Evolutionary conservation across 1,140 invertebrate genomes (phyloP), one percentile per base, ranked within the genome.

Genomic region (Olivierus martensii): DNA sequence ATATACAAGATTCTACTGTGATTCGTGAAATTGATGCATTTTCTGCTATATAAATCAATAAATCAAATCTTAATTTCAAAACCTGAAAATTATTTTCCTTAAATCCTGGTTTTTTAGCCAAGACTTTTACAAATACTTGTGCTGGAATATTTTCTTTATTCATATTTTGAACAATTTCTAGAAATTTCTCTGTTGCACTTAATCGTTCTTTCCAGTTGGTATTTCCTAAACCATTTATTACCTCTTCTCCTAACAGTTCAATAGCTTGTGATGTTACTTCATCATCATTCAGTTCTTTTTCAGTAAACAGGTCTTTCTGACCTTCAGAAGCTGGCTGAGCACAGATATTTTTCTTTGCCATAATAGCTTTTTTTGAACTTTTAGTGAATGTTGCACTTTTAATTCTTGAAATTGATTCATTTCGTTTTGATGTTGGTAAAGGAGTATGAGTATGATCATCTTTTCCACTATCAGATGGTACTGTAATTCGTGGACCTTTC

Each of bases 11-110:
- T 61, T 84, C 80, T 11, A 82, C 78, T n/a, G 82, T 79, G 0
- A 77, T 79, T 38, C 79, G 81, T 15, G 67, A 67, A 56, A 73
- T 71, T 19, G 59, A 60, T 60, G 80, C 80, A 62, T 81, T 84
- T 65, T 87, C 80, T 0, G 84, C 82, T 15, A 92, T 71, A 52
- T 76, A 75, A 61, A 83, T 82, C 7, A 91, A 73, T 11, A 82
- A 75, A 58, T 92, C 87, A 10, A 94, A 65, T 59, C 82, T 79
- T 2, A 81, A 69, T 66, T 90, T 90, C n/a, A 91, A 68, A 11
- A 91, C 87, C 75, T 93, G 88, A 55, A 92, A 88, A 69, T 94
- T 93, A 48, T 82, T 92, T 61, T 94, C 90, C 63, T 89, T 92
- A 0, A 93, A 75, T 4, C 90, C 90, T 1, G 90, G 88, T 67